A percentile compares a stretch with the other conserved stretches of the same genome.
These are phyloP conservation scores for Psophia crepitans DNA, from an alignment of 2,113 vertebrate species.

Conservation along the genomic window DNA sequence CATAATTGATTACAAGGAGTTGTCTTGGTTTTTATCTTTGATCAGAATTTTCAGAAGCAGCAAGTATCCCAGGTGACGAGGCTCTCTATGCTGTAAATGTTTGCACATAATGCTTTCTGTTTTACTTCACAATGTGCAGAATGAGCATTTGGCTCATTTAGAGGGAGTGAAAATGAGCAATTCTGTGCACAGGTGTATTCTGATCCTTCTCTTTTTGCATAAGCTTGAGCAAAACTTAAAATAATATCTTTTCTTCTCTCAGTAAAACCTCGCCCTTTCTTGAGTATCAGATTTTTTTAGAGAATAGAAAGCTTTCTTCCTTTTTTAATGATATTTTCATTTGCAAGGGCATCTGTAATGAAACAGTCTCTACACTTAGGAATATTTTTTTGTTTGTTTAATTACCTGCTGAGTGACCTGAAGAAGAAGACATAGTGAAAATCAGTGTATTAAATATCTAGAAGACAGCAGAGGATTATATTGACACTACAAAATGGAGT, in stretches of 20 bases:
- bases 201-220: background rate
- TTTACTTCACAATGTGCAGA: slow-evolving; percentile 29
- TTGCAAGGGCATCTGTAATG: background rate
- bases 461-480: background rate
- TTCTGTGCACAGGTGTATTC: background rate
- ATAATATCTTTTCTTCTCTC: background rate
- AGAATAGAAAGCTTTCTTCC: background rate
- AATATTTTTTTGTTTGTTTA: background rate
- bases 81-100: slow-evolving; percentile 45
- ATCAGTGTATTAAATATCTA: background rate
- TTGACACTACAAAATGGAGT: background rate
- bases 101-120: slow-evolving; percentile 42
- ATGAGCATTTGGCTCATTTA: background rate
- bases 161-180: background rate
- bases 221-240: background rate
- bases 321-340: background rate
- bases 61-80: slow-evolving; percentile 29
- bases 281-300: background rate
- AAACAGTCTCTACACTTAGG: background rate
- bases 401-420: background rate
- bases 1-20: slow-evolving; percentile 57
- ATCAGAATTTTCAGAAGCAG: slow-evolving; percentile 53
- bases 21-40: slow-evolving; percentile 62
- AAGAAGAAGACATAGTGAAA: background rate
- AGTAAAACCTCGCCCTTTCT: background rate